Evolutionary conservation across 2,888 invertebrate genomes (phyloP).

Genomic region (Bhutanitis thaidina): DNA sequence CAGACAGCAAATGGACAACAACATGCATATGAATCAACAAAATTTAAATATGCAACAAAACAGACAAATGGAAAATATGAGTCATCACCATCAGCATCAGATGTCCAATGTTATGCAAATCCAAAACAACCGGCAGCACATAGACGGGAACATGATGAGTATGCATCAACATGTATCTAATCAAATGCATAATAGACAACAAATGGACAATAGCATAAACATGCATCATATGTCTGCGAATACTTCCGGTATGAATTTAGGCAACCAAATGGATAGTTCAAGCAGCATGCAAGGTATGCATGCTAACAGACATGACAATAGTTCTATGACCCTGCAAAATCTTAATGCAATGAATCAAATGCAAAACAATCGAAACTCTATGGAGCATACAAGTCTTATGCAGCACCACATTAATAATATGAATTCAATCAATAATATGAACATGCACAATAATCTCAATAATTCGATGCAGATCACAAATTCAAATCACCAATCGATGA

Average conservation of each 20-base stretch:
- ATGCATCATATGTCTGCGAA: constrained; percentile 69
- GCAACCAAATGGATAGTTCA: constrained; percentile 62
- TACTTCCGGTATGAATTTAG: constrained; percentile 51
- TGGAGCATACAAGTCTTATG: constrained; percentile 67
- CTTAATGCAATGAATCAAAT: constrained; percentile 65
- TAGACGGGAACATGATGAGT: constrained; percentile 61
- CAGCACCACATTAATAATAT: constrained; percentile 68
- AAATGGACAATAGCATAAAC: constrained; percentile 64
- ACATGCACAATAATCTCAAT: constrained; percentile 61
- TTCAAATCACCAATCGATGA: constrained; percentile 59
- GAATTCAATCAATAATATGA: constrained; percentile 59
- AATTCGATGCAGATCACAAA: constrained; percentile 65
- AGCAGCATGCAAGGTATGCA: constrained; percentile 56
- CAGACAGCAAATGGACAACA: constrained; percentile 59
- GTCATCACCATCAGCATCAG: constrained; percentile 69
- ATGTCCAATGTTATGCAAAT: constrained; percentile 71
- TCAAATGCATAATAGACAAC: constrained; percentile 69
- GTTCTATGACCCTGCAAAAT: constrained; percentile 62
- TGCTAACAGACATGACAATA: constrained; percentile 63
- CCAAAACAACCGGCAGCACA: constrained; percentile 62
- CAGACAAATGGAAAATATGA: constrained; percentile 61
- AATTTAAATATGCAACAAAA: constrained; percentile 61
- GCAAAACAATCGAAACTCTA: constrained; percentile 59
- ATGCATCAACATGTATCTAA: constrained; percentile 69
- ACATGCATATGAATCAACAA: constrained; percentile 67